These are phyloP conservation scores for Maccullochella peelii DNA, from an alignment of 2,113 vertebrate species.

Conservation along the genomic window DNA sequence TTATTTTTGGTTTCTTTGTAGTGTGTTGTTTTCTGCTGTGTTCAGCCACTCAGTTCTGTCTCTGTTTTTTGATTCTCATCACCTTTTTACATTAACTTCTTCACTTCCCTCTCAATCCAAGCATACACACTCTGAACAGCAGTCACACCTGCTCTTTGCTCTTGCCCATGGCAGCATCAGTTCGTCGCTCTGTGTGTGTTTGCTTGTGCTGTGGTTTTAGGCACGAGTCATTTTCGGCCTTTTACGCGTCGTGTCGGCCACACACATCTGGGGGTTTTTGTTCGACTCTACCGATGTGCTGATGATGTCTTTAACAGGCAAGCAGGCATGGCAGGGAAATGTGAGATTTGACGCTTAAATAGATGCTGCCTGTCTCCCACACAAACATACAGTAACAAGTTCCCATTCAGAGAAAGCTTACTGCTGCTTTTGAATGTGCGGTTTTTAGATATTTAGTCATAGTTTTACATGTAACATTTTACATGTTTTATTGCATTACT, in stretches of 20 bases:
- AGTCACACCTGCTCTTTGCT: conserved; percentile 30
- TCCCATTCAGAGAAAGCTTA: neutral
- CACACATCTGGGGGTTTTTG: neutral
- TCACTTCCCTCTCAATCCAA: neutral
- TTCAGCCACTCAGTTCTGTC: neutral
- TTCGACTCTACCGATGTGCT: neutral
- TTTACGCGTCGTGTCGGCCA: neutral
- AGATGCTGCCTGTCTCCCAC: neutral
- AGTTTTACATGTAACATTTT: neutral
- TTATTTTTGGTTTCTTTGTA: neutral
- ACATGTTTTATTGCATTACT: neutral
- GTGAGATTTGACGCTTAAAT: neutral
- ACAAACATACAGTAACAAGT: neutral
- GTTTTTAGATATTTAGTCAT: neutral
- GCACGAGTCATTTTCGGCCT: conserved; percentile 14
- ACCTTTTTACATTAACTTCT: neutral
- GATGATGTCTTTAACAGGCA: neutral
- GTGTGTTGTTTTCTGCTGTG: too few species aligned
- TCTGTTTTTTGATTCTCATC: neutral
- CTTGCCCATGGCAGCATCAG: conserved; percentile 7
- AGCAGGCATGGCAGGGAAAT: neutral
- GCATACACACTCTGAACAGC: neutral
- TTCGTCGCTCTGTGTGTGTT: neutral
- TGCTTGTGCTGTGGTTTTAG: neutral
- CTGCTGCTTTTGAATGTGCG: neutral